Base-by-base conservation (phyloP, 2,113 vertebrate species). In the Steatornis caripensis region DNA sequence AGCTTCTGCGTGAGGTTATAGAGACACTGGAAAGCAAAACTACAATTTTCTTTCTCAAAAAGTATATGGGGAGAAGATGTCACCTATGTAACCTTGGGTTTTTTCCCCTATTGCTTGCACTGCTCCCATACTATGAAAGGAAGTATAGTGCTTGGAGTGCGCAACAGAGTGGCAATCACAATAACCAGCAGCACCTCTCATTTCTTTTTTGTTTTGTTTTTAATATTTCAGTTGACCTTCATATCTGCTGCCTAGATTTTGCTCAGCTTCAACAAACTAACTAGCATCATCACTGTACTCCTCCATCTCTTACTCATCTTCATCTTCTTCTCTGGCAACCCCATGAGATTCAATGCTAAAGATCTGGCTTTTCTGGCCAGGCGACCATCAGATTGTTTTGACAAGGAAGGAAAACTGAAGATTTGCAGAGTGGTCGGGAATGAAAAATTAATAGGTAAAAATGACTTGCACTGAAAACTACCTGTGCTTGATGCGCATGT, bases 351-450 rank as follows among this genome's bases (percentile, higher is more conserved):
- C 84, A 97, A 53, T 87, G 79, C 61, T n/a, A 91, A 88, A 80
- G 54, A 86, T 74, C 51, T 97, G 91, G 75, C 79, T 51, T 64
- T 9, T 10, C 32, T 97, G 64, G 84, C 90, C 77, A 92, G 62
- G 84, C 30, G 18, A 37, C 90, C 94, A 30, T 77, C 92, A 37
- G 45, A 60, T 87, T 95, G 37, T 78, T 97, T 96, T 90, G 94
- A 93, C 66, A 94, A 96, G 79, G 93, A 95, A 89, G 91, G 95
- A 86, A 86, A 86, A 46, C 54, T 93, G 91, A 96, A 94, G 83
- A 93, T 95, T 69, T 86, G 53, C 84, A 90, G 90, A 77, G 46
- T 94, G 61, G 26, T 77, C 0, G 6, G 82, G 76, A n/a, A 90
- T 91, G 58, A 87, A 82, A 94, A 92, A 84, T 60, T 64, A 60